A percentile compares a stretch with the other conserved stretches of the same genome.
phyloP scores from a whole-genome alignment of 1,140 invertebrate genomes.

The Palaemon carinicauda region DNA sequence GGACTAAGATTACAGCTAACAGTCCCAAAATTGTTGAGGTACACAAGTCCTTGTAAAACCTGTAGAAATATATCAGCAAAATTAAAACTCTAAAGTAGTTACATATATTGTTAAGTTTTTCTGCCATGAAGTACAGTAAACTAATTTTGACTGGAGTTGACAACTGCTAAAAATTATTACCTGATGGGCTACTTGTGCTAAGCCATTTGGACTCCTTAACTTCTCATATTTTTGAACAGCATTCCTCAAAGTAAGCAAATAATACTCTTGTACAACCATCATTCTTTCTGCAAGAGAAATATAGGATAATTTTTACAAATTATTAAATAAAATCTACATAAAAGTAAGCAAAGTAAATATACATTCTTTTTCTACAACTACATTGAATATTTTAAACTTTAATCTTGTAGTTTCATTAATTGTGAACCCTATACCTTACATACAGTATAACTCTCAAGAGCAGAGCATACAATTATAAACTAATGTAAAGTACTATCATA shows the following conservation, averaged over 20 bases:
- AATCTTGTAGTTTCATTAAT: no score
- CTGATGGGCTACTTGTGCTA: conserved; percentile 47
- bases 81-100: conserved; percentile 47
- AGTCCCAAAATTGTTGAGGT: conserved; percentile 78
- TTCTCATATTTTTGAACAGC: conserved; percentile 61
- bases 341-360: background rate
- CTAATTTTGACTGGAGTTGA: no score
- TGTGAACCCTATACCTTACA: no score
- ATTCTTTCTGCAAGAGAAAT: conserved; percentile 79
- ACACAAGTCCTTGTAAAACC: conserved; percentile 77
- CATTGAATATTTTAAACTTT: no score
- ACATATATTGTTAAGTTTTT: no score
- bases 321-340: conserved; percentile 56
- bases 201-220: conserved; percentile 61
- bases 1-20: conserved; percentile 82
- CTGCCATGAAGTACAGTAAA: no score
- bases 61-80: conserved; percentile 69
- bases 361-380: no score
- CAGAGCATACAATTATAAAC: no score
- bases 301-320: conserved; percentile 58
- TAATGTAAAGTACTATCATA: no score
- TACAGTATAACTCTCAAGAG: no score
- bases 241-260: conserved; percentile 71
- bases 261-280: conserved; percentile 87
- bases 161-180: no score